Conservation (phyloP, 2,888 invertebrate species). For the Andrena minutula region DNA sequence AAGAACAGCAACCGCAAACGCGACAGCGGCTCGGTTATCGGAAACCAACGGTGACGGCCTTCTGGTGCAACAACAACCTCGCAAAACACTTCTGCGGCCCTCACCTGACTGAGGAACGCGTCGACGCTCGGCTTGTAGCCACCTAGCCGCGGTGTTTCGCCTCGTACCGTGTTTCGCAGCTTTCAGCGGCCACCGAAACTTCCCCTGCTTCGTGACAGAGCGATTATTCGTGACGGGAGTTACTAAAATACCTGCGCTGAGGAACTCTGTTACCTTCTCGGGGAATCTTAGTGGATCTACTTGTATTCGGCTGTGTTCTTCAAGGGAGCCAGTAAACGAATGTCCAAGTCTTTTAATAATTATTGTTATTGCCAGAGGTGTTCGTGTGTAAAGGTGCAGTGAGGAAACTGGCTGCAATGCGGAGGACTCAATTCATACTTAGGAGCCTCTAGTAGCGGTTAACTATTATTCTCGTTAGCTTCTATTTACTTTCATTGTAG, state of each 20-base stretch:
- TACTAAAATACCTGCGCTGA: not conserved
- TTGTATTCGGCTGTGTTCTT: not conserved
- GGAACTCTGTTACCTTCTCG: not conserved
- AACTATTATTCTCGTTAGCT: no score
- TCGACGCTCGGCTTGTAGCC: not conserved
- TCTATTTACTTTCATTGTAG: no score
- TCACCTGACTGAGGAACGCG: constrained; percentile 17
- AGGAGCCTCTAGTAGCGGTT: no score
- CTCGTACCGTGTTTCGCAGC: not conserved
- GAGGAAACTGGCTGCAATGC: no score
- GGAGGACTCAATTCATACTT: no score
- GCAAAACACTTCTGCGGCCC: constrained; percentile 9
- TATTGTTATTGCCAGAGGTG: not conserved
- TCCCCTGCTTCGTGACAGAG: not conserved
- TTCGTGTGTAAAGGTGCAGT: not conserved
- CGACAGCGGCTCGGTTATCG: constrained; percentile 64
- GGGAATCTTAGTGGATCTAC: not conserved
- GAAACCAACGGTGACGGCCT: constrained; percentile 64
- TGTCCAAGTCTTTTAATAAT: not conserved
- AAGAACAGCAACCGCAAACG: constrained; percentile 57
- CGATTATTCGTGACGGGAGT: not conserved
- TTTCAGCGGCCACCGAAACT: constrained; percentile 2
- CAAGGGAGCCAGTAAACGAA: not conserved
- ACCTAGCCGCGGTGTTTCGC: constrained; percentile 1
- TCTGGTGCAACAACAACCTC: constrained; percentile 35